A percentile compares a stretch with the other conserved stretches of the same genome.
These are phyloP conservation scores for Sycophila texana DNA, from an alignment of 2,888 invertebrate species.

Conservation along the genomic window DNA sequence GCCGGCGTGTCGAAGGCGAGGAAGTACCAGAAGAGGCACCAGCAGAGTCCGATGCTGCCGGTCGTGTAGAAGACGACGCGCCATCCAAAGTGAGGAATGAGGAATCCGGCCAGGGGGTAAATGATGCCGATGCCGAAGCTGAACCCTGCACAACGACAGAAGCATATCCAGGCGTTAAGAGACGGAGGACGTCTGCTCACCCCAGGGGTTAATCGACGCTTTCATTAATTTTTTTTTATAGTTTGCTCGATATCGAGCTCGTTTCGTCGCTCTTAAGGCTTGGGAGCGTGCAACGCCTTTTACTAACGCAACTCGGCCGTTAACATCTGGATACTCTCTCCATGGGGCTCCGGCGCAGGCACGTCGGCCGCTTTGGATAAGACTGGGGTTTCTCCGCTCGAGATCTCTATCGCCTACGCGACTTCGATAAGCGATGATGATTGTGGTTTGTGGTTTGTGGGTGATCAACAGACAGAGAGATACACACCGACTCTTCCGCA, in stretches of 20 bases:
- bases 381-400: not conserved
- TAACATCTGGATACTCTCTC: too few species aligned
- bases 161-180: conserved; percentile 72
- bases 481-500: conserved; percentile 37
- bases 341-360: too few species aligned
- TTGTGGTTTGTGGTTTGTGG: conserved; percentile 52
- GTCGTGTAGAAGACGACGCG: conserved; percentile 83
- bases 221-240: conserved; percentile 46
- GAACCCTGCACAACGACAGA: conserved; percentile 77
- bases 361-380: too few species aligned
- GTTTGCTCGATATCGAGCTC: conserved; percentile 18
- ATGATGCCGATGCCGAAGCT: conserved; percentile 85
- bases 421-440: conserved; percentile 52
- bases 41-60: conserved; percentile 80
- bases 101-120: conserved; percentile 83
- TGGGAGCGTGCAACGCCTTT: too few species aligned
- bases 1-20: conserved; percentile 83
- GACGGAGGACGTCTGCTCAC: conserved; percentile 66
- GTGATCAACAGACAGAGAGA: conserved; percentile 44
- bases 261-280: not conserved
- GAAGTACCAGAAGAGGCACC: conserved; percentile 84
- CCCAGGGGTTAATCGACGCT: conserved; percentile 62
- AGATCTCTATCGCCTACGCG: conserved; percentile 23
- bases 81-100: conserved; percentile 84
- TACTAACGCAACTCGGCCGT: too few species aligned